A percentile compares a stretch with the other conserved stretches of the same genome.
Conservation (phyloP, 2,113 vertebrate species). For the Gallinago undulata region DNA sequence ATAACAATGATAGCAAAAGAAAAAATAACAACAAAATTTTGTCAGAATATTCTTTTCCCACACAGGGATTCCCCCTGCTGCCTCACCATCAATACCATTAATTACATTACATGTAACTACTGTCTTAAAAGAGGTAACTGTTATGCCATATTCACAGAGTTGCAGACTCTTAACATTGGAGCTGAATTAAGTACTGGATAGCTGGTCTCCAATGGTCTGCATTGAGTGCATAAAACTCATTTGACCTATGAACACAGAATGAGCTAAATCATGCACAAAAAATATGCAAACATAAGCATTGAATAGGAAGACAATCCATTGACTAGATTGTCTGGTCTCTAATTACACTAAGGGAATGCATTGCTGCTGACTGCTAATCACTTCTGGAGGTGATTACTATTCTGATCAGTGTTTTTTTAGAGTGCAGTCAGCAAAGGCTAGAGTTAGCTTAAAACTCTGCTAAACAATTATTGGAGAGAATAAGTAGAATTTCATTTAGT, state of each 20-base stretch:
- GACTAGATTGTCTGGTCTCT: neutral
- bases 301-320: neutral
- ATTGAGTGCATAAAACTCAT: neutral
- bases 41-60: neutral
- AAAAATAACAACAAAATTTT: neutral
- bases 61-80: neutral
- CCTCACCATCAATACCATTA: neutral
- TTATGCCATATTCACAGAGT: neutral
- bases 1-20: neutral
- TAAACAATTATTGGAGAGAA: slow-evolving; percentile 65
- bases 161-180: neutral
- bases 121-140: neutral
- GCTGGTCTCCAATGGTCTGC: neutral
- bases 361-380: neutral
- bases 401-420: neutral
- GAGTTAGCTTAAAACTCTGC: slow-evolving; percentile 28
- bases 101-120: neutral
- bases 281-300: neutral
- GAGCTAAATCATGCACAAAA: neutral
- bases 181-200: neutral
- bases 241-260: neutral
- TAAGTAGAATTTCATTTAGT: slow-evolving; percentile 61
- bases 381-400: neutral
- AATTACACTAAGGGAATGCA: neutral
- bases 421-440: neutral